phyloP scores from a whole-genome alignment of 2,113 vertebrate species.

The Greenwoodochromis staneri region DNA sequence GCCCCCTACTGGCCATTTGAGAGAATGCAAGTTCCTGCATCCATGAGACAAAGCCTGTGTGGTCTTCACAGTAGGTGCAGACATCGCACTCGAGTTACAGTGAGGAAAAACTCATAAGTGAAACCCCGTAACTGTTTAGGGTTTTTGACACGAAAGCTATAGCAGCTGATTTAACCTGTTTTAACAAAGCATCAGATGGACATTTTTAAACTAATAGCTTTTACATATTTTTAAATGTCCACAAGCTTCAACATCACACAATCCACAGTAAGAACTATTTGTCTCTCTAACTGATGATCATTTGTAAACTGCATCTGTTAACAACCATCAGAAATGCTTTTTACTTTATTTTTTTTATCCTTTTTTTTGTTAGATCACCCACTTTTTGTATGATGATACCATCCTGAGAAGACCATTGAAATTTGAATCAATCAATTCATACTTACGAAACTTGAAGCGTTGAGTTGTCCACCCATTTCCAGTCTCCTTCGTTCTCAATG shows the following conservation, averaged over 20 bases:
- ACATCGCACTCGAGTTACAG: neutral
- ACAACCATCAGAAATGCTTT: neutral
- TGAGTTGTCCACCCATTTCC: constrained; percentile 7
- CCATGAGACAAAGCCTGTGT: neutral
- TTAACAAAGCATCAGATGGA: neutral
- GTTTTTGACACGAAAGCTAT: neutral
- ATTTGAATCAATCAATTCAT: neutral
- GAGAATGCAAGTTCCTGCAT: neutral
- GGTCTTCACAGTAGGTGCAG: neutral
- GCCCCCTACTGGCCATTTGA: neutral
- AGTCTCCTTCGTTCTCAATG: neutral
- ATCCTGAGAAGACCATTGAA: neutral
- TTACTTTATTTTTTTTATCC: neutral
- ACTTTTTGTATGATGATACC: neutral
- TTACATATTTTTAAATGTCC: neutral
- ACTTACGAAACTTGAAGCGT: neutral
- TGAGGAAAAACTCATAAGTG: neutral
- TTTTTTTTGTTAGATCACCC: neutral
- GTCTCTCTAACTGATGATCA: neutral
- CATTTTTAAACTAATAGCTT: neutral
- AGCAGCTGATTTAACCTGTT: neutral
- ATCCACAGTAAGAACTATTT: neutral
- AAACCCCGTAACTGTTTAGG: neutral
- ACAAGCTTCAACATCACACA: neutral
- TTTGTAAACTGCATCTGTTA: neutral